Percentiles rank a stretch among this genome's conserved stretches.
These are phyloP conservation scores for Propithecus deckenii DNA, from an alignment of 2,797 vertebrate species.

Conservation along the genomic window DNA sequence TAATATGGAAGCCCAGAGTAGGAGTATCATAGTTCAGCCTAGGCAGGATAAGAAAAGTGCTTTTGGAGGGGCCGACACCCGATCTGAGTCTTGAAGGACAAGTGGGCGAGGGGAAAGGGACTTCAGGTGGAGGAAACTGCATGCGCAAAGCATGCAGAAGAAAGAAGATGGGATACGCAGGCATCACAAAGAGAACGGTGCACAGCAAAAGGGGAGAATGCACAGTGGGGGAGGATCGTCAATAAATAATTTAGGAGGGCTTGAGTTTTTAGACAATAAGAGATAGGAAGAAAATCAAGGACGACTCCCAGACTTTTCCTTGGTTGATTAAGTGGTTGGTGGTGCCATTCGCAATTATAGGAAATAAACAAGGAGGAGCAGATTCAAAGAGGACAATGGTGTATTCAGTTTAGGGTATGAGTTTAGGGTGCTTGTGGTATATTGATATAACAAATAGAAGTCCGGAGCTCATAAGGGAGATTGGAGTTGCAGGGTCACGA, in stretches of 20 bases:
- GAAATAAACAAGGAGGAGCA: neutral
- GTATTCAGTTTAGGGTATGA: neutral
- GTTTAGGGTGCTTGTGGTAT: neutral
- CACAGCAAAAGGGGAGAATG: neutral
- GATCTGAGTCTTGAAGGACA: neutral
- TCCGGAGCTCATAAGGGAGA: neutral
- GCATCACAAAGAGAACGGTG: neutral
- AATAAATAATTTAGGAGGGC: neutral
- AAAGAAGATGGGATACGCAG: neutral
- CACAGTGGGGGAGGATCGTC: neutral
- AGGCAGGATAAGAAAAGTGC: neutral
- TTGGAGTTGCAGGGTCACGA: neutral
- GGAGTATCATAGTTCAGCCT: neutral
- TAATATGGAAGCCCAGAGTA: neutral
- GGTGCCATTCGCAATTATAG: neutral
- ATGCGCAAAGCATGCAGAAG: neutral
- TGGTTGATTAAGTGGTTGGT: neutral
- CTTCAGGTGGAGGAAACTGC: neutral
- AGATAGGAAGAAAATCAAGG: neutral
- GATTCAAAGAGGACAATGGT: neutral
- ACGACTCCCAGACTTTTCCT: neutral
- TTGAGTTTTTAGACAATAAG: neutral
- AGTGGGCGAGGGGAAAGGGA: accelerated
- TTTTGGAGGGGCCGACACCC: neutral
- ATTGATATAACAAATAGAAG: neutral